Base-by-base conservation (phyloP, 2,113 vertebrate species). In the Seriola dumerili region DNA sequence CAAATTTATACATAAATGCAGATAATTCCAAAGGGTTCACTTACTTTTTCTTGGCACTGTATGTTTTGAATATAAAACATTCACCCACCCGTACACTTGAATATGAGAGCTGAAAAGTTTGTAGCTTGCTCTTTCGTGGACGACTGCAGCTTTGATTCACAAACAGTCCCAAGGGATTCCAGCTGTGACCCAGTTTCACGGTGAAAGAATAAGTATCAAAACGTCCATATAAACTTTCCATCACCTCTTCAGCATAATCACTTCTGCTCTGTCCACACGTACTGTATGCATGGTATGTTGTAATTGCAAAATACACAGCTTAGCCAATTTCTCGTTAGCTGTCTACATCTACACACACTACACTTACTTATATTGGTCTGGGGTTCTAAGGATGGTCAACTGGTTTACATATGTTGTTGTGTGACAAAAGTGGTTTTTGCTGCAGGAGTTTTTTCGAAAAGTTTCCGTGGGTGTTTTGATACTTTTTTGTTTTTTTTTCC, bases 81-180 rank as follows among this genome's bases (percentile, higher is more conserved):
- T 5, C 50, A 19, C 50, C 32, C 23, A 34, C 42, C 36, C 48
- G n/a, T 32, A 46, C 48, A 5, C 34, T 71, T 63, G 9, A 85
- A 19, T 34, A 63, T 50, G 34, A 52, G 34, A 16, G 32, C 9
- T 66, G 34, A 29, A 5, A 52, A n/a, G 21, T 61, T 46, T 67
- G 46, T 46, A 61, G 71, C 48, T 67, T 36, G 16, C 59, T 68
- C 8, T 13, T 67, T 61, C 0, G 6, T 80, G 68, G 72, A 69
- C 5, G 14, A 17, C 2, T 3, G 55, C 61, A 17, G 55, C 54
- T 67, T 76, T 75, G 74, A 81, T 81, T 76, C 42, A 46, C 13
- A 80, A 70, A 52, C 38, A 52, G 72, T 55, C 81, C 48, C 48
- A 58, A 55, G 72, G 54, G 23, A 68, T 81, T 85, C 71, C 61